Evolutionary conservation across 2,797 vertebrate genomes (phyloP), one percentile per base, ranked within the genome.

Genomic region (Echiichthys vipera): DNA sequence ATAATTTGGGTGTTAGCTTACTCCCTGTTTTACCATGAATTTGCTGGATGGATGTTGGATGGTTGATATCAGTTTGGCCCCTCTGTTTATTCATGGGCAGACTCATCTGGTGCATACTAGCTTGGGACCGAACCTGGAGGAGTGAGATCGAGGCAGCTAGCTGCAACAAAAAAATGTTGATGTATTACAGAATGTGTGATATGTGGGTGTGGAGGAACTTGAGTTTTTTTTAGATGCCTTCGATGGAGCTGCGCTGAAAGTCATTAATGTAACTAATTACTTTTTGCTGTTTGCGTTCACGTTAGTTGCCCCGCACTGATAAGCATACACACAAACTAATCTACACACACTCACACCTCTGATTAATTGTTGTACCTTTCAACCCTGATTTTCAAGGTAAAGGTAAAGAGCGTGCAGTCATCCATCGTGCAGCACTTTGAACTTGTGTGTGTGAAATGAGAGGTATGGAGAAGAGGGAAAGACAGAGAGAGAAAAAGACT

Each of bases 281-380:
- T 36, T 39, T n/a, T 71, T 42, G 6, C 14, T 36, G 2, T 18
- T 55, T 5, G 46, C 25, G 47, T 34, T 49, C 1, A 39, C 6
- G 27, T 13, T 1, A 27, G 11, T 49, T 55, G 2, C 15, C 5
- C 17, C 42, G 34, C 62, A 24, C 34, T 20, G 34, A 64, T 18
- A 34, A 32, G n/a, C 20, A 58, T 13, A 64, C 43, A 42, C 47
- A 67, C 32, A 65, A 34, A 46, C 17, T 34, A 24, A 45, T 25
- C 29, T 5, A 27, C 25, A 11, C 13, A 65, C 9, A 55, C 32
- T 20, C 18, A 50, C 74, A 64, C 39, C 65, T 73, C 45, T 74
- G 74, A 87, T 87, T 59, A 74, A 80, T 78, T 10, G 65, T 49
- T 84, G 78, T 57, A 65, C 62, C 71, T 71, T 77, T 84, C 74